These are phyloP conservation scores for Myxocyprinus asiaticus DNA, from an alignment of 2,113 vertebrate genomes.

Conservation along the genomic window DNA sequence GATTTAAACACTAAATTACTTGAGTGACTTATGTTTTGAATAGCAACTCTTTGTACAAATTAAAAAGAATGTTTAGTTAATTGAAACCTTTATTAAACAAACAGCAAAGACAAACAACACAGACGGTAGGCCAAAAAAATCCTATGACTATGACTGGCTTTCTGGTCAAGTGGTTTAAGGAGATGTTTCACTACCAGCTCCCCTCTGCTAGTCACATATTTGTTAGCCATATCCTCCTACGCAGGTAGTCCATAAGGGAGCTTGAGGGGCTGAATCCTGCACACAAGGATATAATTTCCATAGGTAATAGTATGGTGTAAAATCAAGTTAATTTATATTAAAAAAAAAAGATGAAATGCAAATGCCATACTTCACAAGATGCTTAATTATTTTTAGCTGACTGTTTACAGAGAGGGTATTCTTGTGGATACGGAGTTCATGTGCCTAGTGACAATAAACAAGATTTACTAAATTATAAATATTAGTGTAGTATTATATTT, in stretches of 20 bases:
- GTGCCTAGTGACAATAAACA: conserved; percentile 69
- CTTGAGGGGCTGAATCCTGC: conserved; percentile 88
- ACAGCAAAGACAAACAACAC: neutral
- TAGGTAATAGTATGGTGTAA: no score
- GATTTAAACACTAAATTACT: no score
- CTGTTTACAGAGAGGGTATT: conserved; percentile 90
- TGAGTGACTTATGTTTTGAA: no score
- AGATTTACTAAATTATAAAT: neutral
- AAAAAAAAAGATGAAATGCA: neutral
- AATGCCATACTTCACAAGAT: conserved; percentile 86
- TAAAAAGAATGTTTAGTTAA: neutral
- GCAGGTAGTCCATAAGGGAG: conserved; percentile 87
- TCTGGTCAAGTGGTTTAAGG: conserved; percentile 71
- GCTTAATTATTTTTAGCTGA: conserved; percentile 88
- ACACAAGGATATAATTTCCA: conserved; percentile 1
- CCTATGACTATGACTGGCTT: conserved; percentile 69
- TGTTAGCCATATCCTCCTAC: conserved; percentile 83
- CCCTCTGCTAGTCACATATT: conserved; percentile 84
- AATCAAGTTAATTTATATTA: no score
- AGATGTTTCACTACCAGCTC: conserved; percentile 81
- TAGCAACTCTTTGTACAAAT: no score
- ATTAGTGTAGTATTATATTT: neutral
- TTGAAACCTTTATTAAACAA: conserved; percentile 38
- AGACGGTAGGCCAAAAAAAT: neutral
- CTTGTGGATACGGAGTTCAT: conserved; percentile 87